Percentiles rank a stretch among this genome's conserved stretches.
Evolutionary conservation across 2,888 invertebrate genomes (phyloP).

Genomic region (Troglohyphantes excavatus): DNA sequence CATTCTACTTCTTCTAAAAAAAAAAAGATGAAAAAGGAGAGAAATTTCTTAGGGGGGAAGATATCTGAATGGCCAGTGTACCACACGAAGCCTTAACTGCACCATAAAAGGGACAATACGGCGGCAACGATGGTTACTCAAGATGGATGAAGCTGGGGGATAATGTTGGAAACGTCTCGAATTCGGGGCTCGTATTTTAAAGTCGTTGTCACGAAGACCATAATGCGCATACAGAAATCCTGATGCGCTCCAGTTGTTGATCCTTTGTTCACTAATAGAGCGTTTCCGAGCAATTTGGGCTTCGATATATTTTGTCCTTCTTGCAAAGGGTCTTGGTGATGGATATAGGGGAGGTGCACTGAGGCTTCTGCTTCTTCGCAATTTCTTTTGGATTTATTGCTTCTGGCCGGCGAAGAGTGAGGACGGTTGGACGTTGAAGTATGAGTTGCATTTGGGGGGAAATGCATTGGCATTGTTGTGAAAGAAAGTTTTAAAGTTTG

Average conservation of each 20-base stretch:
- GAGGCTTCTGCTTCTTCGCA: slow-evolving; percentile 4
- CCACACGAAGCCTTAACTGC: slow-evolving; percentile 63
- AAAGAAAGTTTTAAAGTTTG: too few relatives aligned
- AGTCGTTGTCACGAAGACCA: slow-evolving; percentile 57
- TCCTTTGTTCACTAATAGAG: slow-evolving; percentile 68
- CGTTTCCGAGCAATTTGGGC: slow-evolving; percentile 60
- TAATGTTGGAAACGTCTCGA: slow-evolving; percentile 35
- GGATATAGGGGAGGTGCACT: slow-evolving; percentile 30
- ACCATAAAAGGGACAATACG: slow-evolving; percentile 63
- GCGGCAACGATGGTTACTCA: background rate
- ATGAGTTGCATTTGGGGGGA: background rate
- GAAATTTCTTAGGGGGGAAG: background rate
- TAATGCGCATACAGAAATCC: slow-evolving; percentile 40
- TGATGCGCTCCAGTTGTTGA: slow-evolving; percentile 54
- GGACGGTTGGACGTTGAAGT: background rate
- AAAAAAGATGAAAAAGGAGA: slow-evolving; percentile 11
- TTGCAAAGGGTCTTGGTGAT: slow-evolving; percentile 9
- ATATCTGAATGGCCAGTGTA: slow-evolving; percentile 59
- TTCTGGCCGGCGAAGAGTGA: background rate
- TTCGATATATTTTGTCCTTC: slow-evolving; percentile 46
- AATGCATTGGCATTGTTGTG: too few relatives aligned
- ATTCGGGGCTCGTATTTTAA: slow-evolving; percentile 45
- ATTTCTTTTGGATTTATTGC: slow-evolving; percentile 32
- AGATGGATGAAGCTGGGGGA: slow-evolving; percentile 49
- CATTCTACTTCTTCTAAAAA: slow-evolving; percentile 28